These are phyloP conservation scores for Ormyrus rosae DNA, from an alignment of 2,888 invertebrate species.

Conservation along the genomic window DNA sequence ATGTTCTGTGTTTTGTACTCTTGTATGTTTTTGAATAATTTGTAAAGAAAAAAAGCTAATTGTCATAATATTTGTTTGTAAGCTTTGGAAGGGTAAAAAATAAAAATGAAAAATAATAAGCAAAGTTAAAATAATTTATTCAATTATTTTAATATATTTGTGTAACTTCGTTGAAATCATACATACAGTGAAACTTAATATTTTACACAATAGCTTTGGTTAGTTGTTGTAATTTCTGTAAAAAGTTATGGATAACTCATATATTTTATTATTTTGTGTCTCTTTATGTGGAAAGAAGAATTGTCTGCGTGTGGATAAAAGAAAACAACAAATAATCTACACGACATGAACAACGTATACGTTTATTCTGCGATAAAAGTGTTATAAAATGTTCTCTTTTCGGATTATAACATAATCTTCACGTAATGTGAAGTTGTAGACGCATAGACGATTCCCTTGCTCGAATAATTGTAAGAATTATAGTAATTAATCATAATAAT, in stretches of 20 bases:
- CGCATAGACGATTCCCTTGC: constrained; percentile 51
- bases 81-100: not conserved
- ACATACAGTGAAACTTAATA: constrained; percentile 49
- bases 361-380: constrained; percentile 54
- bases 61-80: too few relatives aligned
- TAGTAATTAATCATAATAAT: constrained; percentile 39
- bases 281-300: constrained; percentile 1
- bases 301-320: constrained; percentile 19
- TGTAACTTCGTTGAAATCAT: constrained; percentile 45
- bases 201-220: constrained; percentile 52
- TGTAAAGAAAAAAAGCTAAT: too few relatives aligned
- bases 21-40: too few relatives aligned
- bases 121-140: constrained; percentile 27
- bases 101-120: constrained; percentile 14
- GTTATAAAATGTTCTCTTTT: constrained; percentile 53
- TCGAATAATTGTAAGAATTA: constrained; percentile 46
- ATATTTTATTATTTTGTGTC: constrained; percentile 25
- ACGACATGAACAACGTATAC: constrained; percentile 51
- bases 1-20: too few relatives aligned
- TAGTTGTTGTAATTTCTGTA: constrained; percentile 44
- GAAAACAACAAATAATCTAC: constrained; percentile 49
- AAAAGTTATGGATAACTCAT: constrained; percentile 21
- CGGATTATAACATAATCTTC: constrained; percentile 52
- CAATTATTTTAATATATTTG: constrained; percentile 46
- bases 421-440: constrained; percentile 51